These are phyloP conservation scores for Pherbina coryleti DNA, from an alignment of 2,888 invertebrate species.

Conservation along the genomic window DNA sequence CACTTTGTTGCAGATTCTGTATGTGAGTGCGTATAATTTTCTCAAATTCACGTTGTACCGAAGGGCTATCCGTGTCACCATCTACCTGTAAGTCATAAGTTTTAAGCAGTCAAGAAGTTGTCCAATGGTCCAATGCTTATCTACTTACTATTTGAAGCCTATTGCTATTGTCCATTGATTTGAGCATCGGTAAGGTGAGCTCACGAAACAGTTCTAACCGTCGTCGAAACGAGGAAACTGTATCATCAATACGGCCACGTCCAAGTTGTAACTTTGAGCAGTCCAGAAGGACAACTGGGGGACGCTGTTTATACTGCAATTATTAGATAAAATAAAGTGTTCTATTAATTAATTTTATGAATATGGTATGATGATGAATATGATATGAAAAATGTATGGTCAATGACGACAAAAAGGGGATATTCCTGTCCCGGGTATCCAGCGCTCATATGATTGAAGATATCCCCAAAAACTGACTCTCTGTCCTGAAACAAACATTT, in stretches of 20 bases:
- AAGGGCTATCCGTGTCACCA: conserved; percentile 84
- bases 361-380: too few relatives aligned
- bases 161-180: conserved; percentile 83
- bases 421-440: too few relatives aligned
- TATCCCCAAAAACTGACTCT: too few relatives aligned
- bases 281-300: conserved; percentile 87
- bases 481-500: too few relatives aligned
- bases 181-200: conserved; percentile 89
- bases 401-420: too few relatives aligned
- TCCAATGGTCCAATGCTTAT: neutral
- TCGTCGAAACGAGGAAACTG: conserved; percentile 85
- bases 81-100: conserved; percentile 75
- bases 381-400: too few relatives aligned
- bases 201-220: conserved; percentile 89
- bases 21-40: conserved; percentile 79
- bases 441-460: too few relatives aligned
- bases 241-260: conserved; percentile 86
- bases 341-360: neutral
- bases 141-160: conserved; percentile 85
- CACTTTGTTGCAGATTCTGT: conserved; percentile 71
- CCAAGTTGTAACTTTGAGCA: conserved; percentile 92
- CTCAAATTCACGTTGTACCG: conserved; percentile 84
- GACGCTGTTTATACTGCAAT: conserved; percentile 80
- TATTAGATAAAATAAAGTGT: neutral
- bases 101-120: neutral